phyloP scores from a whole-genome alignment of 2,888 invertebrate genomes.

The Lampropteryx suffumata region DNA sequence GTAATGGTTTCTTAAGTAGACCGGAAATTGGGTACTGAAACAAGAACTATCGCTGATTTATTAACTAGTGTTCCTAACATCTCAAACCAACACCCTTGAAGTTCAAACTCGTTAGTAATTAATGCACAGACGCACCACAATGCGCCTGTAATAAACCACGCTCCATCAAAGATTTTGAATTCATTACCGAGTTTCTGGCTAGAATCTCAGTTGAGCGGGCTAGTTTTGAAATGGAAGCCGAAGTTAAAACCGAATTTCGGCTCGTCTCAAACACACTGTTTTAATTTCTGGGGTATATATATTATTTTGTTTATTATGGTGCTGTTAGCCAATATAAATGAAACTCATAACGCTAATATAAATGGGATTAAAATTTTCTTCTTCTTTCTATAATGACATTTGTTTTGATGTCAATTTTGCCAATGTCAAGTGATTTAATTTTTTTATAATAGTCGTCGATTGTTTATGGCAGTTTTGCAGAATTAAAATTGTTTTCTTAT shows the following conservation, averaged over 20 bases:
- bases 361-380: no score
- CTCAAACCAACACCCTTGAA: constrained; percentile 23
- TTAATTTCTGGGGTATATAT: no score
- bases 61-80: constrained; percentile 21
- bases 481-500: no score
- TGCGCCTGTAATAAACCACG: constrained; percentile 58
- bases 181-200: constrained; percentile 70
- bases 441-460: no score
- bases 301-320: no score
- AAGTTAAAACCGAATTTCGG: constrained; percentile 1
- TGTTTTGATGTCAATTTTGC: no score
- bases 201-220: constrained; percentile 42
- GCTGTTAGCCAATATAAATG: no score
- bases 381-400: no score
- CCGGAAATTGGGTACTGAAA: constrained; percentile 10
- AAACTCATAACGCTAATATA: no score
- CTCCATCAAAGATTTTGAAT: constrained; percentile 68
- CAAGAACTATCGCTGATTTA: constrained; percentile 17
- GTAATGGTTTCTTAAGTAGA: neutral
- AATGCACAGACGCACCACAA: constrained; percentile 42
- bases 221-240: neutral
- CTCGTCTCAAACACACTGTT: no score
- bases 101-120: constrained; percentile 44
- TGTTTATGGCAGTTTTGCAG: no score
- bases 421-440: no score